Conservation (phyloP, 64 coral and sea anemone genomes). For the Montipora foliosa region DNA sequence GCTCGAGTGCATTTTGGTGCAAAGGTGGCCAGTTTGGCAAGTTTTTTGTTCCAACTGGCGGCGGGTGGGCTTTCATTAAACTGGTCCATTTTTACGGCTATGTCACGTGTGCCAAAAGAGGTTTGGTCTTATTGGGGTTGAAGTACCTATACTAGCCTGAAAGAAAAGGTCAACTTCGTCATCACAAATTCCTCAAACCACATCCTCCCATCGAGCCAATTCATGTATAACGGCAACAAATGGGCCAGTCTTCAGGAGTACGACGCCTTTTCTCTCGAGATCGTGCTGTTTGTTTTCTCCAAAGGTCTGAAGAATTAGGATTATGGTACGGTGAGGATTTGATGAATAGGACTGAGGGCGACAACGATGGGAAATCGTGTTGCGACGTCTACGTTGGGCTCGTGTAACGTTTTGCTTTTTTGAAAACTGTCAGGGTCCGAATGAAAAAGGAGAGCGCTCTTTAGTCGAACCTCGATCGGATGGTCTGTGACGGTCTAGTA, state of each 20-base stretch:
- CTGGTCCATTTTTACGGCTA: slow-evolving; percentile 7
- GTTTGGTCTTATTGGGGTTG: neutral
- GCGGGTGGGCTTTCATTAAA: neutral
- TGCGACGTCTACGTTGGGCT: neutral
- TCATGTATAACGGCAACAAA: neutral
- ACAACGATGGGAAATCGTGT: neutral
- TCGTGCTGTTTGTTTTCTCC: neutral
- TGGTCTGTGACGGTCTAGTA: no score
- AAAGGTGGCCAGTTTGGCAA: neutral
- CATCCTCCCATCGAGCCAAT: neutral
- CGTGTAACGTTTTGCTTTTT: no score
- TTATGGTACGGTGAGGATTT: slow-evolving; percentile 12
- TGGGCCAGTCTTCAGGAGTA: neutral
- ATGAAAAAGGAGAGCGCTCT: no score
- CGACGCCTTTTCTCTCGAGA: neutral
- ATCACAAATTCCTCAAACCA: neutral
- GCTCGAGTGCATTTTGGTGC: neutral
- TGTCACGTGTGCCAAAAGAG: neutral
- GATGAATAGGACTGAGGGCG: neutral
- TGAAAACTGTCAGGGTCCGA: no score
- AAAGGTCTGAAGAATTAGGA: neutral
- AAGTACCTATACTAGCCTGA: neutral
- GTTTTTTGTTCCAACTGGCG: neutral
- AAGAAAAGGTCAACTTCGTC: neutral
- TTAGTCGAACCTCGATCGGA: no score